Evolutionary conservation across 2,113 vertebrate species (phyloP), one percentile per base, ranked within the genome.

Genomic region (Semnornis frantzii): DNA sequence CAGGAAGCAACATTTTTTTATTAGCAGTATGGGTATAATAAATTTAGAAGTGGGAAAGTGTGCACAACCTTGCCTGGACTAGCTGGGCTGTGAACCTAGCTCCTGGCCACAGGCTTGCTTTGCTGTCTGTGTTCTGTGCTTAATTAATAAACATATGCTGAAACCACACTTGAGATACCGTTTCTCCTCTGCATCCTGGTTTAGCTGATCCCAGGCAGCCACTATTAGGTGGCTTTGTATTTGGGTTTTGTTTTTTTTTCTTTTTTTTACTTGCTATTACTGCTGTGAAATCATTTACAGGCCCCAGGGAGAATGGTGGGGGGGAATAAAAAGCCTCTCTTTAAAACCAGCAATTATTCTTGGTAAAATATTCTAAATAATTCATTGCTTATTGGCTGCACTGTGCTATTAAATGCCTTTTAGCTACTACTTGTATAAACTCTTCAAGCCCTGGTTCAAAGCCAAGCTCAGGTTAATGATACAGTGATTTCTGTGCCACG

Each of bases 301-400:
- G 87, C 94, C 85, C 73, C 62, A 75, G 91, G 95, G 92, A 95
- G 62, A 80, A 90, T 8, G 39, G 17, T 9, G 23, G 20, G 16
- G 5, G 0, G 0, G 5, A 27, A 55, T 58, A 78, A 44, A 62
- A 78, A 66, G 37, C 63, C 21, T 15, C 54, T 75, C 87, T 92
- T 92, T 95, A 86, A 95, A 94, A 90, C 3, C 70, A 95, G 87
- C 90, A 93, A 96, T 97, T 94, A 94, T 96, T 96, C 80, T 90
- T 94, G 91, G 93, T 84, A 97, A 96, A 96, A 96, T 95, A 94
- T 90, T 95, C 93, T 95, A 94, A 96, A 96, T 96, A 93, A 97
- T 97, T 95, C 80, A 97, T 91, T 91, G 85, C 92, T 95, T 96
- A 95, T 89, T 97, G 93, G 88, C 87, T 91, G 85, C 75, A 88